These are phyloP conservation scores for Lamellibrachia columna DNA, from an alignment of 2,888 invertebrate genomes.

Conservation along the genomic window DNA sequence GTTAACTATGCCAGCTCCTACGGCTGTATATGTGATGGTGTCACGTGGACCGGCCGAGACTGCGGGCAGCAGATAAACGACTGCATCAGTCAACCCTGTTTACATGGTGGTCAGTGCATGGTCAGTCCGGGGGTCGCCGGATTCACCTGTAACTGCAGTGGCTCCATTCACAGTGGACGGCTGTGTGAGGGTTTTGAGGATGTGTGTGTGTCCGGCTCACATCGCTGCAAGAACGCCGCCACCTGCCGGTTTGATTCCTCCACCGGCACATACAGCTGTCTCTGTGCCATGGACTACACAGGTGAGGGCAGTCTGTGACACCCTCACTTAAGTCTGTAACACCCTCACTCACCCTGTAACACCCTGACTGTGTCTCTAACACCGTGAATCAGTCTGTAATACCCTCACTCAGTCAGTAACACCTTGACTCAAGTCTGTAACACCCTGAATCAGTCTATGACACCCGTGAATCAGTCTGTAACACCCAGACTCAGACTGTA, in stretches of 20 bases:
- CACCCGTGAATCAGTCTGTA: too few relatives aligned
- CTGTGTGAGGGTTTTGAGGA: background rate
- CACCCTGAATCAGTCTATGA: too few relatives aligned
- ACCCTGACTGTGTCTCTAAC: background rate
- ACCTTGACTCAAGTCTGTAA: too few relatives aligned
- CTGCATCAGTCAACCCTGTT: slow-evolving; percentile 47
- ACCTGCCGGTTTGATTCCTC: slow-evolving; percentile 41
- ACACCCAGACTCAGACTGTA: background rate
- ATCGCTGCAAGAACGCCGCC: slow-evolving; percentile 46
- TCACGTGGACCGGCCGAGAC: slow-evolving; percentile 49
- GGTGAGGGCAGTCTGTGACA: slow-evolving; percentile 38
- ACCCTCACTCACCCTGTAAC: background rate
- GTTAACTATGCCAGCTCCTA: slow-evolving; percentile 40
- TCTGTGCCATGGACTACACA: slow-evolving; percentile 43
- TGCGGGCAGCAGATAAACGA: slow-evolving; percentile 50
- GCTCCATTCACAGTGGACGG: background rate
- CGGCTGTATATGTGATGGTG: slow-evolving; percentile 48
- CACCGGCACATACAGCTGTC: slow-evolving; percentile 43
- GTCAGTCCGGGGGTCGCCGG: slow-evolving; percentile 33
- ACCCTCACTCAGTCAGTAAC: too few relatives aligned
- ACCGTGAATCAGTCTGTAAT: too few relatives aligned
- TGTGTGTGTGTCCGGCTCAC: background rate
- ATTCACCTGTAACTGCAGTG: slow-evolving; percentile 47
- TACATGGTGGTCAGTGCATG: slow-evolving; percentile 47
- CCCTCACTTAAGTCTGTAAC: background rate